Conservation (phyloP, 2,113 vertebrate species). For the Holacanthus passer region DNA sequence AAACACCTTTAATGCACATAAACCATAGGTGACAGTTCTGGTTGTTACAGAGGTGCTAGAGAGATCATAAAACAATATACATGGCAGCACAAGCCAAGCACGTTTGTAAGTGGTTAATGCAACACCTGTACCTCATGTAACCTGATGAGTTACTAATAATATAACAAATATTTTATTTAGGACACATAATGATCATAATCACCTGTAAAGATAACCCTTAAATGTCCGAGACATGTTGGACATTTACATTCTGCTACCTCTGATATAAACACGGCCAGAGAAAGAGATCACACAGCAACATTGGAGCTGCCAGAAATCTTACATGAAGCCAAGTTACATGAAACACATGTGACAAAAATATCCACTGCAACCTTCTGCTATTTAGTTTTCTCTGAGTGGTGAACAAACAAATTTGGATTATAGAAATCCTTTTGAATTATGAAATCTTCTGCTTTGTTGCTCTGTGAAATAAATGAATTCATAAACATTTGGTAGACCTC, state of each 20-base stretch:
- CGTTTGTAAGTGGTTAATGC: background rate
- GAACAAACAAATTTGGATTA: conserved; percentile 35
- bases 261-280: background rate
- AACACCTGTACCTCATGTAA: background rate
- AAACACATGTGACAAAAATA: background rate
- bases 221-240: background rate
- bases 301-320: background rate
- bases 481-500: conserved; percentile 16
- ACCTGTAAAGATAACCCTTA: background rate
- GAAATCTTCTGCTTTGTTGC: background rate
- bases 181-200: background rate
- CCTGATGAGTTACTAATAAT: background rate
- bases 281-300: background rate
- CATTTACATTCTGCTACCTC: background rate
- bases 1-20: too few relatives aligned
- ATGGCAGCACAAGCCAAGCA: background rate
- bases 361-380: background rate
- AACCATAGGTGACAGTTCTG: background rate
- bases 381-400: background rate
- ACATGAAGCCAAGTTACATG: background rate
- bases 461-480: background rate
- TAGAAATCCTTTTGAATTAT: conserved; percentile 24
- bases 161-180: background rate
- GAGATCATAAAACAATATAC: background rate
- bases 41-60: background rate